A percentile compares a stretch with the other conserved stretches of the same genome.
Conservation (phyloP, 2,888 invertebrate genomes). For the Andrena flavipes region DNA sequence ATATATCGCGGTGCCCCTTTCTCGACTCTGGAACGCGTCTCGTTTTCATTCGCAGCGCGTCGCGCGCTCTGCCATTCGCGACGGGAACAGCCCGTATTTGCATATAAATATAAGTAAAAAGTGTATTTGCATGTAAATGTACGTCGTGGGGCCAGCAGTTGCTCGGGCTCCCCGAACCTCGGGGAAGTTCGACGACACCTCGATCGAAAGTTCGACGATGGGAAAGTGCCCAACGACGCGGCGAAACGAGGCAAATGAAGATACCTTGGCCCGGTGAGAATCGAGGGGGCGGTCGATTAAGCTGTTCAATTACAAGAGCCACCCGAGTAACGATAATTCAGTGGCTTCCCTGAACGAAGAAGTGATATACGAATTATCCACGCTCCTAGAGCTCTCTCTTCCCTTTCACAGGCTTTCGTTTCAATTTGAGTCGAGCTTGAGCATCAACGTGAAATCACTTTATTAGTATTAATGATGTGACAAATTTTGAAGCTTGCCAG, state of each 20-base stretch:
- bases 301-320: background rate
- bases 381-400: background rate
- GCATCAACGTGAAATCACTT: background rate
- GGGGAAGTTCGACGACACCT: constrained; percentile 48
- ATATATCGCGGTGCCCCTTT: constrained; percentile 42
- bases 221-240: constrained; percentile 21
- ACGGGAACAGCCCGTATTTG: constrained; percentile 72
- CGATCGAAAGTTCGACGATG: constrained; percentile 41
- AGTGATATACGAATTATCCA: constrained; percentile 7
- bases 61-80: constrained; percentile 43
- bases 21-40: constrained; percentile 27
- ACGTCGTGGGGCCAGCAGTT: constrained; percentile 36
- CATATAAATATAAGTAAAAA: constrained; percentile 79
- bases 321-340: constrained; percentile 1
- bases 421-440: background rate
- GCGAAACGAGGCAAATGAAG: constrained; percentile 15
- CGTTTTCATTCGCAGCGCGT: constrained; percentile 42
- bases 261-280: background rate
- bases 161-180: background rate
- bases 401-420: background rate
- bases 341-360: background rate
- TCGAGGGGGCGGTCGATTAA: background rate
- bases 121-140: constrained; percentile 74
- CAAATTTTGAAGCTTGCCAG: background rate
- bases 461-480: background rate